These are phyloP conservation scores for Herpetotheres cachinnans DNA, from an alignment of 2,113 vertebrate genomes.

Conservation along the genomic window DNA sequence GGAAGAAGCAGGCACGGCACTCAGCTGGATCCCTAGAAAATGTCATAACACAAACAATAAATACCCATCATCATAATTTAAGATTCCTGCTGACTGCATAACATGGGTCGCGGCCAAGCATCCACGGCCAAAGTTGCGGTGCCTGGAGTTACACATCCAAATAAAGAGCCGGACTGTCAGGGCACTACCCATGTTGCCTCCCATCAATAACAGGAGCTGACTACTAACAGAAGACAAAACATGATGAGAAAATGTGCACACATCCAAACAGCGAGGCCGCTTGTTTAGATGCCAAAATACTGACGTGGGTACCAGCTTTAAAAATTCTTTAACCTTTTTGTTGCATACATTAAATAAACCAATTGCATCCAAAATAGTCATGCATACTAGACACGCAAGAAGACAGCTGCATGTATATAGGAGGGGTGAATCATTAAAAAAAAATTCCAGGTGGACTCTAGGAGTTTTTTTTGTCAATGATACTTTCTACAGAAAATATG, in stretches of 20 bases:
- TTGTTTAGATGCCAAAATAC: not conserved
- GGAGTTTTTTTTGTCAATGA: not conserved
- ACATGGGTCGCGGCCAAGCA: not conserved
- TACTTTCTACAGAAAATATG: not conserved
- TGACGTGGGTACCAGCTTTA: not conserved
- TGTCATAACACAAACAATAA: not conserved
- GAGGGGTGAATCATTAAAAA: not conserved
- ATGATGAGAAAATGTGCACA: not conserved
- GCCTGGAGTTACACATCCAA: not conserved
- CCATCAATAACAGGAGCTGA: not conserved
- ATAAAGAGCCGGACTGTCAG: not conserved
- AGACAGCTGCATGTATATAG: not conserved
- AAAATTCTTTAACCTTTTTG: not conserved
- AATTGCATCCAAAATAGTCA: not conserved
- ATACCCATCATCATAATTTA: not conserved
- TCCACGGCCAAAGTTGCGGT: not conserved
- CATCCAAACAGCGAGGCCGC: not conserved
- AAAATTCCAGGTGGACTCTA: not conserved
- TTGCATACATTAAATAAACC: not conserved
- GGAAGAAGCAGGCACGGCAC: not conserved
- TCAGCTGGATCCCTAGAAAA: not conserved
- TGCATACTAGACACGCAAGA: not conserved
- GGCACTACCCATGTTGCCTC: not conserved
- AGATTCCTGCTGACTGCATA: not conserved
- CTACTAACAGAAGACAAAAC: not conserved